Conservation (phyloP, 92 coral and sea anemone genomes). For the Porites evermanni region DNA sequence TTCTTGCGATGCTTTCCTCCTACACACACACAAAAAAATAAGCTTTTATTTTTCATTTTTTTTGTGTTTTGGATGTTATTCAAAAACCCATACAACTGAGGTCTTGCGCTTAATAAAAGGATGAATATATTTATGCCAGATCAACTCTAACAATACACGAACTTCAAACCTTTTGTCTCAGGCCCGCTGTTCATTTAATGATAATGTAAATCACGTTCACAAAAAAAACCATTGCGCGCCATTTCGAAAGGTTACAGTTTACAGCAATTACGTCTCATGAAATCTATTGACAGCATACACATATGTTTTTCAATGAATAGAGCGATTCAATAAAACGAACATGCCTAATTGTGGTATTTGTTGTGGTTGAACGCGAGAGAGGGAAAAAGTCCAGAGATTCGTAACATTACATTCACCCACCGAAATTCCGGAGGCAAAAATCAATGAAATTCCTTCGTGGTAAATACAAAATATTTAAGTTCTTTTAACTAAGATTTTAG, state of each 20-base stretch:
- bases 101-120: neutral
- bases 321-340: constrained; percentile 8
- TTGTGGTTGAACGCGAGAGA: constrained; percentile 26
- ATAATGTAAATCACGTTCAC: too few species aligned
- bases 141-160: constrained; percentile 5
- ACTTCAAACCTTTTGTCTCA: constrained; percentile 6
- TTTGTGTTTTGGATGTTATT: neutral
- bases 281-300: neutral
- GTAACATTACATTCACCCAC: neutral
- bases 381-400: neutral
- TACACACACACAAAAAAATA: constrained; percentile 13
- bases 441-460: constrained; percentile 46
- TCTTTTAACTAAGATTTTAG: neutral
- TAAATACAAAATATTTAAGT: constrained; percentile 9
- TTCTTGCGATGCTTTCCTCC: constrained; percentile 42
- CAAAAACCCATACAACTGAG: neutral
- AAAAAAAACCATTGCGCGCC: neutral
- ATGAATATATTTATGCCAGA: constrained; percentile 15
- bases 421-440: neutral
- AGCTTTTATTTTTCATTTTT: neutral
- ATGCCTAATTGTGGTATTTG: constrained; percentile 7
- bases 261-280: neutral
- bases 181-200: neutral
- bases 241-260: too few species aligned
- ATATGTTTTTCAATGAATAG: neutral